Percentiles rank a stretch among this genome's conserved stretches.
Conservation (phyloP, 2,888 invertebrate species). For the Augiades crinisus region DNA sequence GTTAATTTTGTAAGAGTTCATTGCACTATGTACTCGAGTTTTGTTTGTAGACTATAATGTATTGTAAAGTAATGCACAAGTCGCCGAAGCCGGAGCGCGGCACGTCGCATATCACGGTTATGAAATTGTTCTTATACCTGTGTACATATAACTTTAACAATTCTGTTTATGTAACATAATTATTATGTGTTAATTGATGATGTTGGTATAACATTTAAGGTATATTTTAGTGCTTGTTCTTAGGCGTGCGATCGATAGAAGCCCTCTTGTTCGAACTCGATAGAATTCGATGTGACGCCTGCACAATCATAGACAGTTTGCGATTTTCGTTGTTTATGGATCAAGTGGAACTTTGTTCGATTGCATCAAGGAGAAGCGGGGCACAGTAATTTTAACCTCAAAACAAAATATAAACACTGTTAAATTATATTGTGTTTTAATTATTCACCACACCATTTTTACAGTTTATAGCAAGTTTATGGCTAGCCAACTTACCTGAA, state of each 20-base stretch:
- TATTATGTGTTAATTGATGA: constrained; percentile 57
- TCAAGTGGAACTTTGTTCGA: constrained; percentile 36
- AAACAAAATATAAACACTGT: constrained; percentile 80
- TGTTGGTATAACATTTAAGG: constrained; percentile 68
- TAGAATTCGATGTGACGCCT: constrained; percentile 13
- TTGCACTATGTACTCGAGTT: constrained; percentile 54
- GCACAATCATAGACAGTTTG: constrained; percentile 23
- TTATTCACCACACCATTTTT: no score
- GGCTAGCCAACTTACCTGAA: no score
- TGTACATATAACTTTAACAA: constrained; percentile 52
- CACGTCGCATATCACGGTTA: constrained; percentile 26
- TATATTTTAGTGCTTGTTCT: constrained; percentile 69
- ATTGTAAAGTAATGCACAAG: constrained; percentile 68
- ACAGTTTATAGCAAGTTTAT: no score
- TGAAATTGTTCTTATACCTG: constrained; percentile 44
- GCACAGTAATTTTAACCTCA: constrained; percentile 76
- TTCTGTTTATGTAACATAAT: constrained; percentile 58
- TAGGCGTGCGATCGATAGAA: constrained; percentile 38
- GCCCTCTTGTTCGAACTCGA: constrained; percentile 21
- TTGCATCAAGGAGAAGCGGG: constrained; percentile 63
- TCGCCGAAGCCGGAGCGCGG: constrained; percentile 32
- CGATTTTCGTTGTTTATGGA: constrained; percentile 27
- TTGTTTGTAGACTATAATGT: constrained; percentile 57
- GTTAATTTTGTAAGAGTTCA: constrained; percentile 40
- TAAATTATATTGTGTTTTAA: constrained; percentile 62